Conservation (phyloP, 2,797 vertebrate genomes). For the Vultur gryphus region DNA sequence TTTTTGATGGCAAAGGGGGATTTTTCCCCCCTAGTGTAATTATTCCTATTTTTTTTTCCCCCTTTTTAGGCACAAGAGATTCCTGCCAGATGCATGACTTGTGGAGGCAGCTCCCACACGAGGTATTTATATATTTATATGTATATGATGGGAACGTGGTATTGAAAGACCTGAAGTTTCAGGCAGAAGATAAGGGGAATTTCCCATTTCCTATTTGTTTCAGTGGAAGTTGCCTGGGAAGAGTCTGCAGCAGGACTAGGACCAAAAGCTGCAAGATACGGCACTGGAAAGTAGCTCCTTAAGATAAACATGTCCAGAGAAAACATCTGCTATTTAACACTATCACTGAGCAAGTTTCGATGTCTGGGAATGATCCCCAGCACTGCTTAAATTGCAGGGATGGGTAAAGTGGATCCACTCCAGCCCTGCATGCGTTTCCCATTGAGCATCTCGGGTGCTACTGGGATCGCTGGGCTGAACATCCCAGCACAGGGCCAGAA, state of each 20-base stretch:
- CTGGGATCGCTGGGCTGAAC: neutral
- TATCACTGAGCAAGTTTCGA: neutral
- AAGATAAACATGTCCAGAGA: neutral
- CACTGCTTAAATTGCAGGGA: neutral
- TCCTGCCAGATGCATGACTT: slow-evolving; percentile 50
- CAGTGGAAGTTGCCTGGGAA: slow-evolving; percentile 20
- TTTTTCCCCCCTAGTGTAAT: slow-evolving; percentile 56
- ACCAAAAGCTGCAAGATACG: neutral
- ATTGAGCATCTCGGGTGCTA: neutral
- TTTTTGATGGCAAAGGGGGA: slow-evolving; percentile 49
- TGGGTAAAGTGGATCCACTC: neutral
- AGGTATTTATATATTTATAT: slow-evolving; percentile 52
- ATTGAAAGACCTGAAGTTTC: slow-evolving; percentile 41
- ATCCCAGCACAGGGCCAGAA: neutral
- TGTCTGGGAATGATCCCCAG: neutral
- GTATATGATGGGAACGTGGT: neutral
- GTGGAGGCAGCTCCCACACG: slow-evolving; percentile 54
- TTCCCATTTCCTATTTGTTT: slow-evolving; percentile 49
- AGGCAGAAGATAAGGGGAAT: slow-evolving; percentile 41
- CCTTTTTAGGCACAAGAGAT: slow-evolving; percentile 30
- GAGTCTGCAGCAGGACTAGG: neutral
- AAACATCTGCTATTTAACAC: neutral
- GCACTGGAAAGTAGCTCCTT: neutral
- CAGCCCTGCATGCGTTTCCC: neutral
- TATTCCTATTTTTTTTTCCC: slow-evolving; percentile 46